A percentile compares a stretch with the other conserved stretches of the same genome.
These are phyloP conservation scores for Antennarius striatus DNA, from an alignment of 2,113 vertebrate species.

Conservation along the genomic window DNA sequence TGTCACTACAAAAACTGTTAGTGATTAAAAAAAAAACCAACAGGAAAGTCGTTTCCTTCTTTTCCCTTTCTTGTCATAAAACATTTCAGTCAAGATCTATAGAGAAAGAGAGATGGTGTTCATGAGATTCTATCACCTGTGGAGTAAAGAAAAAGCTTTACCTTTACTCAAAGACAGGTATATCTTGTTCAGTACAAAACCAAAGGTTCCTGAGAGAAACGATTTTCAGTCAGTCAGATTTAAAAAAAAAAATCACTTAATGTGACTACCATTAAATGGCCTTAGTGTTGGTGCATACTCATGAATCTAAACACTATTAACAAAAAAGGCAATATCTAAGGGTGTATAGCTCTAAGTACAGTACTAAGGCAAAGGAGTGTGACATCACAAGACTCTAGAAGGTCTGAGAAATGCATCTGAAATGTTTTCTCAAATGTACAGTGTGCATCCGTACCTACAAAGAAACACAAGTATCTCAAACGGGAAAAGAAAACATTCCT, in stretches of 20 bases:
- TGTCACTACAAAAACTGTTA: constrained; percentile 47
- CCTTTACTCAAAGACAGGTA: constrained; percentile 16
- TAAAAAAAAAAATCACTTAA: background rate
- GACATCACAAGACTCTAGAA: constrained; percentile 30
- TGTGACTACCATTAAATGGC: constrained; percentile 5
- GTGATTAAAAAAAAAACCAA: constrained; percentile 27
- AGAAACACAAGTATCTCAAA: background rate
- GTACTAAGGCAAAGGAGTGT: constrained; percentile 54
- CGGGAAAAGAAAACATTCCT: background rate
- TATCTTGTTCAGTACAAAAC: constrained; percentile 1
- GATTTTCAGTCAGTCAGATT: constrained; percentile 19
- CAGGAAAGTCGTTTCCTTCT: constrained; percentile 27
- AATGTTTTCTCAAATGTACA: constrained; percentile 4
- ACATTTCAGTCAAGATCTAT: constrained; percentile 41
- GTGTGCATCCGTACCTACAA: constrained; percentile 31
- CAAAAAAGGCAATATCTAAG: background rate
- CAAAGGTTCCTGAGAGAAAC: constrained; percentile 38
- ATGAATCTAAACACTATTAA: constrained; percentile 2
- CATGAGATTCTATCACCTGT: background rate
- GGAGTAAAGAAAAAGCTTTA: constrained; percentile 12
- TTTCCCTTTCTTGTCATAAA: constrained; percentile 58
- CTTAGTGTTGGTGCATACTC: background rate
- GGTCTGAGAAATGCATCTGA: background rate
- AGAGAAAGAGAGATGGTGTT: background rate
- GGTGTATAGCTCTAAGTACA: constrained; percentile 31